A percentile compares a stretch with the other conserved stretches of the same genome.
These are phyloP conservation scores for Cerastis leucographa DNA, from an alignment of 2,888 invertebrate genomes.

Conservation along the genomic window DNA sequence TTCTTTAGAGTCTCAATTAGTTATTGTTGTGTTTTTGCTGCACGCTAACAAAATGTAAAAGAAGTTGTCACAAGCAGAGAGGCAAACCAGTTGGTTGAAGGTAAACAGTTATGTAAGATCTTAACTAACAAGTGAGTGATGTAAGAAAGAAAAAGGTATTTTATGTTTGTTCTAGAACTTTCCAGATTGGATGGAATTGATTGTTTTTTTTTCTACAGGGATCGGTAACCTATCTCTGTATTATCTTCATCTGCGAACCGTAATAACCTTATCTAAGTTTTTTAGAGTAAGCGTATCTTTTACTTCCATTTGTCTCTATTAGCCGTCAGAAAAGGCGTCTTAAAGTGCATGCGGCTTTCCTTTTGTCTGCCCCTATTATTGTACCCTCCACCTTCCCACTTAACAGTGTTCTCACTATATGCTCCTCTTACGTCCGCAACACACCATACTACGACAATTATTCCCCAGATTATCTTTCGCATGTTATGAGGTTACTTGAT, in stretches of 20 bases:
- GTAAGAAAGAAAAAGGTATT: constrained; percentile 4
- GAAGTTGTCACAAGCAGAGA: constrained; percentile 42
- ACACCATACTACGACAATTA: neutral
- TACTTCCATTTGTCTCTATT: neutral
- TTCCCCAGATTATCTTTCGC: neutral
- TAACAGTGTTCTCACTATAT: neutral
- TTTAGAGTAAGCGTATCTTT: neutral
- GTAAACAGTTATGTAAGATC: constrained; percentile 41
- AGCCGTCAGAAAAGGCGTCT: neutral
- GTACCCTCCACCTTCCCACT: neutral
- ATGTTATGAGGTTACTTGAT: neutral
- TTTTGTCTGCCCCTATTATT: neutral
- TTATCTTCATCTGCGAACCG: neutral
- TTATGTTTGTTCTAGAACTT: constrained; percentile 27
- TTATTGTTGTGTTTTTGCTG: constrained; percentile 39
- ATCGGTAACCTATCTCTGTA: neutral
- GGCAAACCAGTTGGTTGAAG: constrained; percentile 42
- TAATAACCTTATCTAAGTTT: neutral
- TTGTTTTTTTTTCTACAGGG: neutral
- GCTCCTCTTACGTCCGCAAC: neutral
- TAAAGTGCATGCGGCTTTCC: neutral
- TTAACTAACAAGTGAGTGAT: constrained; percentile 13
- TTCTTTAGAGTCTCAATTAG: constrained; percentile 21
- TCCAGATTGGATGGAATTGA: neutral
- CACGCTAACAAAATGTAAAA: constrained; percentile 24